Percentiles rank a stretch among this genome's conserved stretches.
phyloP scores from a whole-genome alignment of 2,888 invertebrate genomes.

The Cheilosia vulpina region DNA sequence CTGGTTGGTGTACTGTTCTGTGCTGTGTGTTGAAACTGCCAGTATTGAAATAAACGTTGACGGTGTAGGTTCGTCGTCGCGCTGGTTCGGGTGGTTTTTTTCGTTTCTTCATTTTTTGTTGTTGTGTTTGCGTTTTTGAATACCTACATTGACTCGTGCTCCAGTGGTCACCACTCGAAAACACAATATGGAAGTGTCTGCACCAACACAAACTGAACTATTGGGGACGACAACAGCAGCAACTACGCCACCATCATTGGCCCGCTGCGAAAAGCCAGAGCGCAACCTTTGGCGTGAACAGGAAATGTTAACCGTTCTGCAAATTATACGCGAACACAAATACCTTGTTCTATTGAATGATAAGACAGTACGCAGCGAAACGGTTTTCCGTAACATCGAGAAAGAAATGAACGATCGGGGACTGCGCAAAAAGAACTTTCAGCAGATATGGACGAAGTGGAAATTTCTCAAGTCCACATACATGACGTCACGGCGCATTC shows the following conservation, averaged over 20 bases:
- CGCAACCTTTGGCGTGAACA: conserved; percentile 82
- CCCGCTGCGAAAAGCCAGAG: conserved; percentile 78
- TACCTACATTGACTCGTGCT: conserved; percentile 28
- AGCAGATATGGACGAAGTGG: conserved; percentile 83
- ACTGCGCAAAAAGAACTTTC: conserved; percentile 81
- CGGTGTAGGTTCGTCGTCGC: conserved; percentile 77
- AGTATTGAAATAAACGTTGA: conserved; percentile 81
- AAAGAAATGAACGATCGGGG: conserved; percentile 81
- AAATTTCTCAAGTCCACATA: conserved; percentile 83
- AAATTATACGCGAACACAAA: conserved; percentile 80
- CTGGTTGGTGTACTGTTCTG: conserved; percentile 14
- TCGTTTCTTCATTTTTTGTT: conserved; percentile 63
- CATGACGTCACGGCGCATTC: conserved; percentile 81
- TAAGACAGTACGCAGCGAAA: conserved; percentile 82
- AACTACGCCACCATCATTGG: conserved; percentile 33
- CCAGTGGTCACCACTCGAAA: conserved; percentile 12
- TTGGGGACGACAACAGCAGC: conserved; percentile 25
- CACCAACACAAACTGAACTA: conserved; percentile 76
- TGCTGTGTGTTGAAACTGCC: conserved; percentile 77
- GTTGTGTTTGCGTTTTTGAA: conserved; percentile 57
- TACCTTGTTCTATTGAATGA: conserved; percentile 81
- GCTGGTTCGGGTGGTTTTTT: conserved; percentile 75
- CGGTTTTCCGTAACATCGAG: conserved; percentile 81
- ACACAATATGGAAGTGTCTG: conserved; percentile 50
- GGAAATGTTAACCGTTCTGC: conserved; percentile 81